Evolutionary conservation across 2,888 invertebrate genomes (phyloP), one percentile per base, ranked within the genome.

Genomic region (Priocnemis perturbator): DNA sequence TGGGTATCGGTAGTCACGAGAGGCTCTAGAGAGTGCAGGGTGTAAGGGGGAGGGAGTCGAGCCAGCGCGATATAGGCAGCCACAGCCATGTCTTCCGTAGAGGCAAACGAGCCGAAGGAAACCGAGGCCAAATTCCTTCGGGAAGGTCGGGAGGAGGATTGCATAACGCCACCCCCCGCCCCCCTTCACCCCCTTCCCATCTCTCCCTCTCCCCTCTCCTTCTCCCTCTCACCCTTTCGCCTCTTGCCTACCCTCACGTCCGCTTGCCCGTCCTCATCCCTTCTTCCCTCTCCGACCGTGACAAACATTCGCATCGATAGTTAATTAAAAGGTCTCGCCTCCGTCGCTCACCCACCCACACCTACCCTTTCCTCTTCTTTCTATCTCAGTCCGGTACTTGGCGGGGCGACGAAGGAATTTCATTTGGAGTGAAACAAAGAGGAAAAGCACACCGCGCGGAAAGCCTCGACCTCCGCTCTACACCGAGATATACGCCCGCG

Each of bases 111-210:
- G 50, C 5, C 50, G 50, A 50, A 50, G 50, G 50, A 50, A 50
- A 19, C 19, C 17, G 50, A 50, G 50, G 53, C 58, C 78, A 74
- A 79, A 81, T 76, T 76, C 71, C 78, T 78, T 66, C 65, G 56
- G 78, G 65, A 78, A 81, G 73, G 81, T 74, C 78, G 76, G 64
- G 62, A 77, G 73, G 64, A 71, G 72, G 67, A 79, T 79, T 79
- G 81, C 79, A 79, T 79, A 79, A 79, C 78, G 67, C 67, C 67
- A 53, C 47, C 55, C 64, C 64, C 66, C 52, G 45, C 53, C 45
- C 52, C 60, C 50, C 52, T 63, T 52, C 44, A 56, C 47, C 17
- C 17, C 56, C 56, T 45, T 52, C 30, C 57, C 50, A 21, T 56
- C 50, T 47, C 20, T 52, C n/a, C 17, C 44, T 58, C 26, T 56